Base-by-base conservation (phyloP, 92 coral and sea anemone genomes). In the Porites divaricata region DNA sequence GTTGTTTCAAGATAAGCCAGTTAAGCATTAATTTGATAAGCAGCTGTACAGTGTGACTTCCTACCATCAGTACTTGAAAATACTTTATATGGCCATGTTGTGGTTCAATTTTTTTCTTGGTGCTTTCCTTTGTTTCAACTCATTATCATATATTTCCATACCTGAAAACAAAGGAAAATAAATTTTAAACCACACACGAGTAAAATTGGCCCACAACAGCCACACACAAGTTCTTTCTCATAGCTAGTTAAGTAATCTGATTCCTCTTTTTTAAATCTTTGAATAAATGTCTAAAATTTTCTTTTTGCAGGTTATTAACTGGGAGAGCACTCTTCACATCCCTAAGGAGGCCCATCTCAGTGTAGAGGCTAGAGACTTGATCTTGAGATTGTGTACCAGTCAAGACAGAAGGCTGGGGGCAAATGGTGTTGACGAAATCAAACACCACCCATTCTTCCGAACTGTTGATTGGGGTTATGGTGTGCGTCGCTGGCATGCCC, bases 371-470 rank as follows among this genome's bases (percentile, higher is more conserved):
- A 93, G 93, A 62, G 98, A 97, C 52, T 95, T 97, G 23, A 97
- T 97, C 79, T 86, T 92, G 52, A 76, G 89, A 67, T 92, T 97
- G 54, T 97, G 99, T 56, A 95, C 92, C 24, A 91, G 92, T 63
- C 97, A 96, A 23, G 96, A 95, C 73, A 77, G 83, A 63, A 81
- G 99, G 70, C 91, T 97, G 10, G 99, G 99, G 52, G 87, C 90
- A 19, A 85, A 89, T 74, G 99, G 99, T 16, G 96, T 91, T 20
- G 92, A 88, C 8, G 97, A 93, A 63, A 97, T 97, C 88, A 97
- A 97, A 87, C 76, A 79, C 11, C 99, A 97, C 78, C 93, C 99
- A 2, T 97, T 95, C 89, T 97, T 97, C 66, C 89, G 91, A 8
- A 70, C 79, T 22, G 96, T 97, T 49, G 97, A 95, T 67, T 97